Evolutionary conservation across 2,888 invertebrate species (phyloP), one percentile per base, ranked within the genome.

Genomic region (Phymatocera aterrima): DNA sequence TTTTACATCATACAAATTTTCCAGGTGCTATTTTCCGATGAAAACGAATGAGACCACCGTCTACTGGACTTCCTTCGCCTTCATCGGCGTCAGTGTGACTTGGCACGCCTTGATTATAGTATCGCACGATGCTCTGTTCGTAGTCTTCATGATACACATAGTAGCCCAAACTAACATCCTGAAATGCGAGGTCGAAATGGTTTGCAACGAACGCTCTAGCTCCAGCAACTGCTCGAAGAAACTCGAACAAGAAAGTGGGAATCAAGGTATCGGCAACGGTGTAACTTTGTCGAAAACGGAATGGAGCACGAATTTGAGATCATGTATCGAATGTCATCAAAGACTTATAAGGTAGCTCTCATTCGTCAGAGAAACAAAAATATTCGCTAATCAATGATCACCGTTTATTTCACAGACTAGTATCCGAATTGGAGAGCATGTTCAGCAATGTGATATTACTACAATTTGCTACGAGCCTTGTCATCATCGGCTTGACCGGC

Each of bases 401-500:
- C 40, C 60, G 8, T 48, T 46, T 21, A 34, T 48, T 75, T 79
- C n/a, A 24, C 57, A 82, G 81, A 72, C 80, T 79, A 48, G 78
- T 72, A 34, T 54, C 40, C 18, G 75, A 80, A 46, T 77, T 82
- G 61, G 81, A 82, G 48, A 80, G 75, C 57, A 80, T 80, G 79
- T 82, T 82, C 68, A 79, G 79, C 70, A 77, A 54, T 28, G 81
- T 80, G 31, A 79, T 82, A 78, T 65, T 82, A 15, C 77, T 80
- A 54, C 82, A 82, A 60, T 82, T 82, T 51, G 80, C 21, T 8
- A 80, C 82, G 64, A 82, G 82, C 37, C 78, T 82, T 15, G 24
- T 81, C 4, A 79, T 81, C 24, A 82, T 81, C 24, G 79, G 80
- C 10, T 77, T 81, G 79, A 61, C 70, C 10, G 79, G 82, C 61